Evolutionary conservation across 2,797 vertebrate genomes (phyloP), one percentile per base, ranked within the genome.

Genomic region (Bovichtus diacanthus): DNA sequence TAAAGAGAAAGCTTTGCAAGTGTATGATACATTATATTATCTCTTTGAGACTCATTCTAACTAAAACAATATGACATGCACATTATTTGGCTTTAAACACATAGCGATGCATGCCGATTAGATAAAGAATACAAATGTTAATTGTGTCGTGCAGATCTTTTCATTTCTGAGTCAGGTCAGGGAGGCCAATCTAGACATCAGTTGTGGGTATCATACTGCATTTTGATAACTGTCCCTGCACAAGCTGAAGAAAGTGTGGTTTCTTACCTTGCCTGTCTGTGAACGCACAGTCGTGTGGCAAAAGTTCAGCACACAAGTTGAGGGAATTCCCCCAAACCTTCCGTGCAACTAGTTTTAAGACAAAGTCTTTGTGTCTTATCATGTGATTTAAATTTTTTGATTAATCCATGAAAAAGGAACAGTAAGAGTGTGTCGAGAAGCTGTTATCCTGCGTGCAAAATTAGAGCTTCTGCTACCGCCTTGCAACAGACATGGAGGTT

Each of bases 291-390:
- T n/a, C 71, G 13, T 50, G 50, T 60, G 49, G 53, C 34, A 62
- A 76, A 78, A 56, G 70, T 86, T 84, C n/a, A 86, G 4, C 4
- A 2, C 64, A 67, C 41, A 68, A 18, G 38, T 56, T 2, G 34
- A 60, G 49, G 23, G 62, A 73, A 70, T 50, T 66, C 25, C 58
- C 51, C 34, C 19, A 9, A 68, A 41, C 21, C 72, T 43, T 61
- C 21, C 53, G 65, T 71, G 66, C 44, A 66, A 47, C 31, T 27
- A 41, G 29, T 70, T 63, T 39, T 47, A 75, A 77, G 69, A 81
- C 12, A 5, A 5, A 29, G 23, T 41, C 58, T 85, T 60, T 1
- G 2, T 59, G 50, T 70, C 25, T 53, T 76, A 74, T 67, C 5
- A 34, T 21, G 19, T 46, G 6, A n/a, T 27, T 50, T 16, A 43